Evolutionary conservation across 2,888 invertebrate genomes (phyloP).

Genomic region (Macaria liturata): DNA sequence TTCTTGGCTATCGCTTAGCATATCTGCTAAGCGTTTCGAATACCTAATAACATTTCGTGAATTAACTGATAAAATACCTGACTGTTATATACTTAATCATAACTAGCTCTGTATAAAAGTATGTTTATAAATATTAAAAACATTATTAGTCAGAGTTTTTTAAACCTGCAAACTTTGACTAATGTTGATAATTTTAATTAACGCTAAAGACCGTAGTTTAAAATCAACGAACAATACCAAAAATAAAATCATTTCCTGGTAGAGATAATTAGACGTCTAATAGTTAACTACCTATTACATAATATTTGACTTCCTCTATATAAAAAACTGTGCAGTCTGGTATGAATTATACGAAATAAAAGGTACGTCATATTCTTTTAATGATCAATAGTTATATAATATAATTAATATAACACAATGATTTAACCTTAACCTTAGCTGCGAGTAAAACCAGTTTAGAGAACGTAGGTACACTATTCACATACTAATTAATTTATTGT

Average conservation of each 20-base stretch:
- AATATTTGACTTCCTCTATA: not conserved
- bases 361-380: slow-evolving; percentile 1
- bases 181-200: too few relatives aligned
- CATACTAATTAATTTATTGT: slow-evolving; percentile 4
- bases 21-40: too few relatives aligned
- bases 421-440: slow-evolving; percentile 2
- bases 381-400: not conserved
- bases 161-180: too few relatives aligned
- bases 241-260: not conserved
- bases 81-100: too few relatives aligned
- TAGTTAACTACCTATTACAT: not conserved
- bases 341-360: not conserved
- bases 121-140: too few relatives aligned
- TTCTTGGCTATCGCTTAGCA: too few relatives aligned
- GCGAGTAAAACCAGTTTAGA: slow-evolving; percentile 1
- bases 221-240: not conserved
- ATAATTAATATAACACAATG: not conserved
- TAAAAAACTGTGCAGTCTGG: too few relatives aligned
- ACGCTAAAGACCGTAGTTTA: not conserved
- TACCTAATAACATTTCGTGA: too few relatives aligned
- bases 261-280: not conserved
- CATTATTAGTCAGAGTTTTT: too few relatives aligned
- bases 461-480: slow-evolving; percentile 1
- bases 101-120: too few relatives aligned
- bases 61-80: too few relatives aligned